Base-by-base conservation (phyloP, 2,113 vertebrate species). In the Cettia cetti region DNA sequence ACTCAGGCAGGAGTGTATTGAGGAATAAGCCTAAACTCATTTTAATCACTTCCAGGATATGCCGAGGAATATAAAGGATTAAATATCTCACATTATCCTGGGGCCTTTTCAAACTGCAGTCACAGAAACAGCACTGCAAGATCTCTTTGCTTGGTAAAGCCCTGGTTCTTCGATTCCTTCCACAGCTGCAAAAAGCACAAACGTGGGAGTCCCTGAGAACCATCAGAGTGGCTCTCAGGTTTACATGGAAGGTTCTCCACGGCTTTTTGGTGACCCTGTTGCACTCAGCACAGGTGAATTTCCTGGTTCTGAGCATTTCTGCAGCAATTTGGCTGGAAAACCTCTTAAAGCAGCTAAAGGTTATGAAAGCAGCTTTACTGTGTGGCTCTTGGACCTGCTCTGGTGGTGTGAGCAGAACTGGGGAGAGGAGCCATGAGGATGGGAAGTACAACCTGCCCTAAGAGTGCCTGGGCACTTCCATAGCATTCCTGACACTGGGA, bases 11-110 rank as follows among this genome's bases (percentile, higher is more conserved):
- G 42, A 74, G 27, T 64, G 24, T 57, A 90, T 90, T 92, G 47
- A 86, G 65, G 77, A 94, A 95, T 77, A 79, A 86, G 68, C 47
- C 76, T 44, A 37, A 94, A 92, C 47, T 82, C 59, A 94, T 92
- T 96, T 96, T 80, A 92, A 94, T 93, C 74, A 93, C 57, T 91
- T 92, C 61, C 63, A 77, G 80, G 82, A 93, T 80, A 83, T 59
- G 84, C 63, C 6, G 21, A 78, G 87, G 59, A 94, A 84, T 47
- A 92, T 13, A 90, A 94, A 92, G 81, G 79, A 90, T 91, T 88
- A 83, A 94, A 57, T 92, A 90, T 35, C 89, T 93, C 82, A 64
- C 47, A 52, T 77, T 84, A 59, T 82, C 69, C 80, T 84, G 33
- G 23, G 84, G 91, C 65, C 40, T 77, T 60, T 90, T 74, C 82